Conservation (phyloP, 2,797 vertebrate species). For the Myotis pilosus region DNA sequence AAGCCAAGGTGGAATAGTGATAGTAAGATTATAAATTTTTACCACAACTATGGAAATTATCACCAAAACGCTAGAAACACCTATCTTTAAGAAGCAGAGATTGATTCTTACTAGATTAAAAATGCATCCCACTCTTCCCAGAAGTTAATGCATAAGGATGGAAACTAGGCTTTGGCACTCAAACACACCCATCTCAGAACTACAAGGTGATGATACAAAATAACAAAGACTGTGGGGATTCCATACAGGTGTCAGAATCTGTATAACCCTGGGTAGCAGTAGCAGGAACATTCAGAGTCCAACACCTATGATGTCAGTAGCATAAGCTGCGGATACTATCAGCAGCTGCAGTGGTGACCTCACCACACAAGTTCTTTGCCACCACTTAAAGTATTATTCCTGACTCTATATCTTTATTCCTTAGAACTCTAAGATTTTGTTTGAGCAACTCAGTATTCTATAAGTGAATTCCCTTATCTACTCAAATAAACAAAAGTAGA, state of each 20-base stretch:
- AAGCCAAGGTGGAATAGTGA: background rate
- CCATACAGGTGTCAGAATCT: background rate
- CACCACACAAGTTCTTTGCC: background rate
- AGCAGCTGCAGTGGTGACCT: background rate
- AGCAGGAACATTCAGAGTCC: background rate
- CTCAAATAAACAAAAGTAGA: background rate
- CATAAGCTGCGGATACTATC: background rate
- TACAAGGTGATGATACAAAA: background rate
- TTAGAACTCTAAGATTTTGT: background rate
- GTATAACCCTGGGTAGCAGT: background rate
- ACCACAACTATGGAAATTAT: background rate
- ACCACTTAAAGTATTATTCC: background rate
- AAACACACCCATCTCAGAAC: background rate
- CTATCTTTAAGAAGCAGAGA: background rate
- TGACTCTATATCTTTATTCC: background rate
- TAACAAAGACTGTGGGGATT: background rate
- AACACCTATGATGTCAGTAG: background rate
- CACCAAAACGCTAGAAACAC: background rate
- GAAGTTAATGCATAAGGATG: background rate
- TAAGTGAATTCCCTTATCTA: background rate
- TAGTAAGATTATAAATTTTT: background rate
- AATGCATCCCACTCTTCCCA: background rate
- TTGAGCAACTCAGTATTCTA: background rate
- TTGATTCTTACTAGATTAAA: background rate
- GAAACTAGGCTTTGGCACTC: background rate